A percentile compares a stretch with the other conserved stretches of the same genome.
These are phyloP conservation scores for Ceyx erithaca DNA, from an alignment of 2,797 vertebrate species.

Conservation along the genomic window DNA sequence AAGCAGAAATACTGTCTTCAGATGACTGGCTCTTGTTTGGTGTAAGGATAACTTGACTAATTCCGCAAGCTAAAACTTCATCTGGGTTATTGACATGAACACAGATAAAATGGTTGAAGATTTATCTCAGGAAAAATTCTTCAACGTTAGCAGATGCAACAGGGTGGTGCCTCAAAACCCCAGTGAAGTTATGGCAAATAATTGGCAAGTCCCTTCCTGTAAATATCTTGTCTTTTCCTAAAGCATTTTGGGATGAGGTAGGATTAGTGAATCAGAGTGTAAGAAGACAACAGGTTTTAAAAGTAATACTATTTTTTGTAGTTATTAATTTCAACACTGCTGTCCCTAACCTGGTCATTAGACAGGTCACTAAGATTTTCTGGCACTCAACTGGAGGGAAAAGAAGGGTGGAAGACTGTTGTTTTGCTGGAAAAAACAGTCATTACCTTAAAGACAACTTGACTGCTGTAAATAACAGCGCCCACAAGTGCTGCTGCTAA, in stretches of 20 bases:
- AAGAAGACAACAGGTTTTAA: background rate
- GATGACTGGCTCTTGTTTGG: background rate
- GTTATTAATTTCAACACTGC: background rate
- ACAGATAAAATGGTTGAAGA: background rate
- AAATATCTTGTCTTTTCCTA: background rate
- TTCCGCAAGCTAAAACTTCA: background rate
- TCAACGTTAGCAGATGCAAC: background rate
- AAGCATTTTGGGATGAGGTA: background rate
- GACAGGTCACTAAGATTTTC: background rate
- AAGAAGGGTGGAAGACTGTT: constrained; percentile 10
- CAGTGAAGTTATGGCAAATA: background rate
- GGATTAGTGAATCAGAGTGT: background rate
- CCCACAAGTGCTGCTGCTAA: constrained; percentile 31
- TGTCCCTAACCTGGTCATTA: background rate
- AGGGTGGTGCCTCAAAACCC: background rate
- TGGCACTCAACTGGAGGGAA: background rate
- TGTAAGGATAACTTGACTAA: background rate
- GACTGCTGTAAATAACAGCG: constrained; percentile 49
- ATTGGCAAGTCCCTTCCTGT: background rate
- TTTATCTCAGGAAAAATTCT: constrained; percentile 10
- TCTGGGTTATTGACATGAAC: background rate
- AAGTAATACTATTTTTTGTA: background rate
- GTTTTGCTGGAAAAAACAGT: constrained; percentile 56
- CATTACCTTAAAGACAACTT: constrained; percentile 15
- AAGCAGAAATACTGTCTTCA: background rate